Evolutionary conservation across 2,888 invertebrate species (phyloP).

Genomic region (Scaptomyza parva): DNA sequence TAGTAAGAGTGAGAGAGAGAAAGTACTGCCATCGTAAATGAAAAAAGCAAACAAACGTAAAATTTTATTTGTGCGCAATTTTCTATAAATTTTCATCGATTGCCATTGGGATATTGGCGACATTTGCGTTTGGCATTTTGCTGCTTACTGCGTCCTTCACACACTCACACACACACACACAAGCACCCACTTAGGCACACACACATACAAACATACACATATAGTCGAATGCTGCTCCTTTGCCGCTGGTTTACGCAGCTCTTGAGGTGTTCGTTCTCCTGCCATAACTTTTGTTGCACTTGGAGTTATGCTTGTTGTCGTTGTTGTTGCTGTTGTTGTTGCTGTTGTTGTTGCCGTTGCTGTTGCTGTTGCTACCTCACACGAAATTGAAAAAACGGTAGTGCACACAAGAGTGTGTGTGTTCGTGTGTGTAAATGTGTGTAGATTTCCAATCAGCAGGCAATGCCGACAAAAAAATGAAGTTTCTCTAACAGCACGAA

Average conservation of each 20-base stretch:
- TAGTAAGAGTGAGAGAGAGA: not conserved
- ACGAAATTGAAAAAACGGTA: constrained; percentile 72
- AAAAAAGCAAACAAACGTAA: constrained; percentile 80
- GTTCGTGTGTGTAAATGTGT: constrained; percentile 12
- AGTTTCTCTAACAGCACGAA: constrained; percentile 65
- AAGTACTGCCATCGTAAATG: constrained; percentile 64
- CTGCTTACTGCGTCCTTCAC: constrained; percentile 70
- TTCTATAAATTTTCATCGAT: constrained; percentile 80
- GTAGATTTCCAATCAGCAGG: constrained; percentile 69
- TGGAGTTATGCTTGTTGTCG: constrained; percentile 52
- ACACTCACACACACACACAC: constrained; percentile 6
- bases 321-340: constrained; percentile 14
- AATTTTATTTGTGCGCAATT: constrained; percentile 81
- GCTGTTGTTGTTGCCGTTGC: constrained; percentile 28
- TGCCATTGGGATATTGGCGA: constrained; percentile 81
- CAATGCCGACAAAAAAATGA: constrained; percentile 54
- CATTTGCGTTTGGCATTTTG: constrained; percentile 79
- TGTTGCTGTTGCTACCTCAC: constrained; percentile 22
- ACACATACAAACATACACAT: constrained; percentile 2
- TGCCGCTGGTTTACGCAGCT: constrained; percentile 44
- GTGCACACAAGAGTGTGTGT: constrained; percentile 12
- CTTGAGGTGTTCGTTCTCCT: constrained; percentile 48
- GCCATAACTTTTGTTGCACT: constrained; percentile 73
- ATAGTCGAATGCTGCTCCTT: constrained; percentile 33
- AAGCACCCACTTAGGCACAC: constrained; percentile 1